A percentile compares a stretch with the other conserved stretches of the same genome.
These are phyloP conservation scores for Phrixothrix hirtus DNA, from an alignment of 2,888 invertebrate genomes.

Conservation along the genomic window DNA sequence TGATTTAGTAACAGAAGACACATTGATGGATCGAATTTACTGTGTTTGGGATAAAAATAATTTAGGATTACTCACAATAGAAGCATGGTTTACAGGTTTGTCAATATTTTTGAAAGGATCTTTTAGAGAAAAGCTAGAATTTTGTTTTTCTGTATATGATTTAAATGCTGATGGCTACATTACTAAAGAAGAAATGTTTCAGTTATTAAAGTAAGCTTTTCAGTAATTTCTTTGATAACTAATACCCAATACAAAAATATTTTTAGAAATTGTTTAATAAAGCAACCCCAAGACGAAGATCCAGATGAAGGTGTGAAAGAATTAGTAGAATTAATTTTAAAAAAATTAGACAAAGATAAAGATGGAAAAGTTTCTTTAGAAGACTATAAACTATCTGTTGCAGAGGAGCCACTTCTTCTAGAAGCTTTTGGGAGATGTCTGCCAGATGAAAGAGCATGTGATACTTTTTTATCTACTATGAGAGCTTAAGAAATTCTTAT, in stretches of 20 bases:
- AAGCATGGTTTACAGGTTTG: constrained; percentile 72
- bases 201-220: constrained; percentile 59
- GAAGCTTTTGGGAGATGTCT: constrained; percentile 77
- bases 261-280: constrained; percentile 62
- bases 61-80: constrained; percentile 52
- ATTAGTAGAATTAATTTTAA: constrained; percentile 71
- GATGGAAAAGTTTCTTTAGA: constrained; percentile 73
- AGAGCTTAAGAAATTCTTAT: constrained; percentile 40
- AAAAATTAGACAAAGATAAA: constrained; percentile 74
- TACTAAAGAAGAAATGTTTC: constrained; percentile 76
- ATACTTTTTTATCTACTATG: constrained; percentile 53
- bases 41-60: constrained; percentile 66
- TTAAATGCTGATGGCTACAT: constrained; percentile 69
- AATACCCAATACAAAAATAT: constrained; percentile 1
- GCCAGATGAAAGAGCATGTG: constrained; percentile 63
- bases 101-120: constrained; percentile 70
- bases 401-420: constrained; percentile 68
- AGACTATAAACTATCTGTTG: constrained; percentile 68
- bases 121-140: constrained; percentile 67
- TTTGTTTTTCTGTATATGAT: constrained; percentile 73
- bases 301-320: constrained; percentile 74
- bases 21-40: constrained; percentile 69
- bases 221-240: neutral
- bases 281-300: constrained; percentile 73
- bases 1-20: constrained; percentile 71